Percentiles rank a stretch among this genome's conserved stretches.
phyloP scores from a whole-genome alignment of 2,113 vertebrate genomes.

The Phainopepla nitens region DNA sequence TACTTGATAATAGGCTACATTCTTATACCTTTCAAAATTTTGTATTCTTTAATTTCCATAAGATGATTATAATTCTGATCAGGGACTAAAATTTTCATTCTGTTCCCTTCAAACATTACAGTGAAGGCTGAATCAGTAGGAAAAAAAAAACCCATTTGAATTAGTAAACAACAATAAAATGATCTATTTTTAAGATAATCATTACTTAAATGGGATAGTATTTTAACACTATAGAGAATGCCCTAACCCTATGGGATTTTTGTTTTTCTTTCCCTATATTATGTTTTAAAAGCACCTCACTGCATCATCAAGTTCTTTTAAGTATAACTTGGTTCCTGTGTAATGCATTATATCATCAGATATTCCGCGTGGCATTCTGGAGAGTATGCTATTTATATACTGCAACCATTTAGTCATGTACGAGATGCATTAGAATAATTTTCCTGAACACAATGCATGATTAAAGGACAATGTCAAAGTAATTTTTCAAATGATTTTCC shows the following conservation, averaged over 20 bases:
- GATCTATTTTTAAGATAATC: neutral
- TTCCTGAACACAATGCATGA: conserved; percentile 21
- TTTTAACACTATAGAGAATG: neutral
- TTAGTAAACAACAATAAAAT: neutral
- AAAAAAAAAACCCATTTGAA: neutral
- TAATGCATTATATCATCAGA: neutral
- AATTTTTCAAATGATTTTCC: conserved; percentile 39
- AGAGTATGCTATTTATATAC: neutral
- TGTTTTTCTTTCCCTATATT: neutral
- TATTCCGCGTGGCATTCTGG: neutral
- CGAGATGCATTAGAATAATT: conserved; percentile 20
- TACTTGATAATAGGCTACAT: neutral
- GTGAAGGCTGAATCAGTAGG: neutral
- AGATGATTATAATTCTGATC: neutral
- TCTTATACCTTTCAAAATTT: neutral
- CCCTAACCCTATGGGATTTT: neutral
- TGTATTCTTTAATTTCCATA: neutral
- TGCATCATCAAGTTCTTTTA: neutral
- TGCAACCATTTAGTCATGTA: neutral
- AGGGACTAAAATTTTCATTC: neutral
- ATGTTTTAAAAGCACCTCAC: neutral
- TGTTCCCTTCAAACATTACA: neutral
- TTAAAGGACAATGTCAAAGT: conserved; percentile 48
- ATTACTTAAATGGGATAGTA: neutral
- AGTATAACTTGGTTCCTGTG: neutral